Percentiles rank a stretch among this genome's conserved stretches.
Evolutionary conservation across 1,140 invertebrate species (phyloP).

Genomic region (Heliconius nattereri): DNA sequence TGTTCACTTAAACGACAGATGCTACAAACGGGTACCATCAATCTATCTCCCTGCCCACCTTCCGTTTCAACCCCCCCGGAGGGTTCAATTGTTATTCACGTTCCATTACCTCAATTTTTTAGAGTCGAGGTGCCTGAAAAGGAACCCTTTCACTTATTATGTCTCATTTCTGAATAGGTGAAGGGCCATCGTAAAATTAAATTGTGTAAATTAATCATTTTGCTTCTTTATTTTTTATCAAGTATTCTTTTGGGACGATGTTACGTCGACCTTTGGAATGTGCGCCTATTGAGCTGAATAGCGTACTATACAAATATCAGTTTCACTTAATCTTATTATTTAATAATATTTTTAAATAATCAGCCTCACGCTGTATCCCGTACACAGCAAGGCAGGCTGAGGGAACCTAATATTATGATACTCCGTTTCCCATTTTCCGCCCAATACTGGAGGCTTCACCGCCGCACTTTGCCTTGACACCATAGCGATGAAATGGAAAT

Average conservation of each 20-base stretch:
- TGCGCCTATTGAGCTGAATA: neutral
- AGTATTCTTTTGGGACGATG: slow-evolving; percentile 31
- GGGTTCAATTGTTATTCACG: slow-evolving; percentile 79
- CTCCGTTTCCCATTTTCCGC: too few species aligned
- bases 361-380: too few species aligned
- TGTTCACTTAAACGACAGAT: slow-evolving; percentile 78
- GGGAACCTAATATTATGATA: too few species aligned
- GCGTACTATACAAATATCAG: neutral
- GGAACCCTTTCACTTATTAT: slow-evolving; percentile 78
- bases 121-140: slow-evolving; percentile 76
- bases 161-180: slow-evolving; percentile 69
- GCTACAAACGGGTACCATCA: slow-evolving; percentile 77
- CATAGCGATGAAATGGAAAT: too few species aligned
- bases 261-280: slow-evolving; percentile 1
- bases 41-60: slow-evolving; percentile 66
- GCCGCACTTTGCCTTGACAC: too few species aligned
- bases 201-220: slow-evolving; percentile 67
- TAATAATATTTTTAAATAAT: too few species aligned
- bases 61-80: slow-evolving; percentile 54
- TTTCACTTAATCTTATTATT: neutral
- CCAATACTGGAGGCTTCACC: too few species aligned
- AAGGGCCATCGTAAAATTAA: slow-evolving; percentile 68
- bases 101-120: slow-evolving; percentile 81
- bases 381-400: too few species aligned
- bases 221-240: slow-evolving; percentile 38